Conservation (phyloP, 1,140 invertebrate genomes). For the Drosophila equinoxialis region DNA sequence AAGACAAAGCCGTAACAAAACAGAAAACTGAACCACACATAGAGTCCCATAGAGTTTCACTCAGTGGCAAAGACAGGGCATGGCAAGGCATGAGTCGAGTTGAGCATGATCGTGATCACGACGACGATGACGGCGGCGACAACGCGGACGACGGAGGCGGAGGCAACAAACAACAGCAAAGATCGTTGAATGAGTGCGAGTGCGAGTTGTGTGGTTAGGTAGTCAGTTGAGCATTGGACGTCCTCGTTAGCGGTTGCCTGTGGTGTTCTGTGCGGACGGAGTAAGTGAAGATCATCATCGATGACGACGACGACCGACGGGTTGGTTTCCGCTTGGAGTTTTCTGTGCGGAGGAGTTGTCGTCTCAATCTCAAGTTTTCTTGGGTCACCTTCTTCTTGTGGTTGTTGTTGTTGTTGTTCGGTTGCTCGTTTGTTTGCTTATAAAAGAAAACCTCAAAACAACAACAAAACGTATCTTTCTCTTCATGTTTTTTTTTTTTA, state of each 20-base stretch:
- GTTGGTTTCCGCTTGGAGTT: slow-evolving; percentile 23
- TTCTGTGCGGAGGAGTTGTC: slow-evolving; percentile 49
- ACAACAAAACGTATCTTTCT: slow-evolving; percentile 31
- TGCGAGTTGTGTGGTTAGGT: slow-evolving; percentile 50
- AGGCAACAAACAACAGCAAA: background rate
- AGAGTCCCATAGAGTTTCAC: slow-evolving; percentile 4
- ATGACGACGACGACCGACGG: background rate
- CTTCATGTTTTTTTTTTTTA: slow-evolving; percentile 16
- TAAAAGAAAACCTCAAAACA: slow-evolving; percentile 64
- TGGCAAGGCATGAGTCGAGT: background rate
- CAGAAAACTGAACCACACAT: background rate
- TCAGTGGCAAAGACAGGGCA: slow-evolving; percentile 4
- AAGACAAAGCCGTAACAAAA: background rate
- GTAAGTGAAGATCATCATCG: slow-evolving; percentile 52
- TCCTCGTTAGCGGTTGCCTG: slow-evolving; percentile 80
- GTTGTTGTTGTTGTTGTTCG: slow-evolving; percentile 14
- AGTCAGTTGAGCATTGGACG: slow-evolving; percentile 81
- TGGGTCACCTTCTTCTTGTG: slow-evolving; percentile 51
- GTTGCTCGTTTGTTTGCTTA: slow-evolving; percentile 15
- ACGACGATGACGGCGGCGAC: background rate
- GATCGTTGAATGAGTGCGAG: background rate
- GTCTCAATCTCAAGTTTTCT: slow-evolving; percentile 54
- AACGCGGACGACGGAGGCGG: background rate
- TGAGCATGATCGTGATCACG: slow-evolving; percentile 4
- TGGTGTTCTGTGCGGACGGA: slow-evolving; percentile 68